Conservation (phyloP, 2,888 invertebrate species). For the Cheilosia pagana region DNA sequence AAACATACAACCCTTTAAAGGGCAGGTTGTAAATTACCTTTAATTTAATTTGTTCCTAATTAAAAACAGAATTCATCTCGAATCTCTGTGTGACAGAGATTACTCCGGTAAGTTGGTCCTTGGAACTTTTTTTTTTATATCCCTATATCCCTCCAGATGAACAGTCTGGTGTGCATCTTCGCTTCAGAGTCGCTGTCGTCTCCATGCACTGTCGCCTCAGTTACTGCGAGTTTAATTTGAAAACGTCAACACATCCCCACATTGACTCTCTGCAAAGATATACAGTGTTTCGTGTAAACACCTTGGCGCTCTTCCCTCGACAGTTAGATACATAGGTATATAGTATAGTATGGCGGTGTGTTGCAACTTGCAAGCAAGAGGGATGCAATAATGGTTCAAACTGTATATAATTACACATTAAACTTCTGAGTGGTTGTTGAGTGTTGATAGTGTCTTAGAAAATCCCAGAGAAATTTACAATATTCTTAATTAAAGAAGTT, state of each 20-base stretch:
- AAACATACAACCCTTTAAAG: background rate
- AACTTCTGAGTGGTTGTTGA: slow-evolving; percentile 73
- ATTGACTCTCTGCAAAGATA: slow-evolving; percentile 25
- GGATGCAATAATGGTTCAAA: slow-evolving; percentile 69
- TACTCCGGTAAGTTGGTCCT: slow-evolving; percentile 45
- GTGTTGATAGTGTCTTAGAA: slow-evolving; percentile 68
- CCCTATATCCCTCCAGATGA: background rate
- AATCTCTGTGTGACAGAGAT: slow-evolving; percentile 28
- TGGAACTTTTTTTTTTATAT: background rate
- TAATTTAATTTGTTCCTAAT: slow-evolving; percentile 67
- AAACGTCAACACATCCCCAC: slow-evolving; percentile 51
- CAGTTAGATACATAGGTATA: background rate
- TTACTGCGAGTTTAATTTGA: slow-evolving; percentile 56
- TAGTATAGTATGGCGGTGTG: background rate
- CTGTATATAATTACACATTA: slow-evolving; percentile 72
- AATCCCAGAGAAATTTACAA: slow-evolving; percentile 65
- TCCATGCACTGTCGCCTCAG: slow-evolving; percentile 25
- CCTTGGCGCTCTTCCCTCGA: slow-evolving; percentile 10
- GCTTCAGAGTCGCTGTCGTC: background rate
- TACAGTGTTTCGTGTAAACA: slow-evolving; percentile 65
- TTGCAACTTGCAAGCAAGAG: slow-evolving; percentile 38
- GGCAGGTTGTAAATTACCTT: slow-evolving; percentile 17
- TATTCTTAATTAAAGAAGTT: slow-evolving; percentile 75
- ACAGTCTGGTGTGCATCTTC: background rate
- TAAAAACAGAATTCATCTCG: slow-evolving; percentile 51